A percentile compares a stretch with the other conserved stretches of the same genome.
Conservation (phyloP, 2,113 vertebrate species). For the Phalacrocorax carbo region DNA sequence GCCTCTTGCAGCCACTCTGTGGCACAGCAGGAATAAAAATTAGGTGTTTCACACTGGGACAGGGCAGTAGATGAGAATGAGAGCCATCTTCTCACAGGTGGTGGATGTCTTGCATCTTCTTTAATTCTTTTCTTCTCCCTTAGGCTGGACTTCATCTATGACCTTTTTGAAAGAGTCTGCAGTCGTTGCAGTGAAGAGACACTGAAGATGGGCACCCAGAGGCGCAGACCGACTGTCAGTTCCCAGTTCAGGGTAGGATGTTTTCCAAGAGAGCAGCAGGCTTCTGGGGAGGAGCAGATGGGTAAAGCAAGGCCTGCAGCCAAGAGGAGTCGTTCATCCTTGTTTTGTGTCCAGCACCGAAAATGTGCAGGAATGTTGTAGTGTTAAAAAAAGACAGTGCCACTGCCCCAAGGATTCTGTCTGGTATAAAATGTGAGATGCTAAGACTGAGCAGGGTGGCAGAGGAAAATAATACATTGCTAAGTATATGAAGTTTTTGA, state of each 20-base stretch:
- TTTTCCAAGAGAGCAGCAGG: conserved; percentile 51
- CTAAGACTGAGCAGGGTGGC: neutral
- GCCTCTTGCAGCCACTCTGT: neutral
- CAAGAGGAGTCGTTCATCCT: conserved; percentile 50
- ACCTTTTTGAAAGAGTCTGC: conserved; percentile 88
- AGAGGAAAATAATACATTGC: neutral
- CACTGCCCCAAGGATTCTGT: conserved; percentile 9
- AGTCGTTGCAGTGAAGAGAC: conserved; percentile 86
- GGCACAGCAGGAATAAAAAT: neutral
- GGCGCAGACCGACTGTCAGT: conserved; percentile 91
- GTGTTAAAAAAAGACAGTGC: conserved; percentile 12
- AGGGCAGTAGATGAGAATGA: neutral
- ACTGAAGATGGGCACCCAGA: conserved; percentile 89
- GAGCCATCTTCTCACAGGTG: neutral
- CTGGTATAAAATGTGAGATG: neutral
- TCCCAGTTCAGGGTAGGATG: conserved; percentile 90
- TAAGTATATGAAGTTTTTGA: neutral
- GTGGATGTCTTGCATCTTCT: neutral
- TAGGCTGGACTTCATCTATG: conserved; percentile 92
- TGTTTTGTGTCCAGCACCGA: conserved; percentile 56
- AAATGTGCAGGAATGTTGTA: conserved; percentile 49
- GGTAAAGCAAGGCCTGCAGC: conserved; percentile 44
- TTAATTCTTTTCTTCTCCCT: neutral
- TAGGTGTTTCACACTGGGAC: neutral
- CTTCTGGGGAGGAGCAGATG: conserved; percentile 44